A percentile compares a stretch with the other conserved stretches of the same genome.
Conservation (phyloP, 2,113 vertebrate species). For the Pseudopipra pipra region DNA sequence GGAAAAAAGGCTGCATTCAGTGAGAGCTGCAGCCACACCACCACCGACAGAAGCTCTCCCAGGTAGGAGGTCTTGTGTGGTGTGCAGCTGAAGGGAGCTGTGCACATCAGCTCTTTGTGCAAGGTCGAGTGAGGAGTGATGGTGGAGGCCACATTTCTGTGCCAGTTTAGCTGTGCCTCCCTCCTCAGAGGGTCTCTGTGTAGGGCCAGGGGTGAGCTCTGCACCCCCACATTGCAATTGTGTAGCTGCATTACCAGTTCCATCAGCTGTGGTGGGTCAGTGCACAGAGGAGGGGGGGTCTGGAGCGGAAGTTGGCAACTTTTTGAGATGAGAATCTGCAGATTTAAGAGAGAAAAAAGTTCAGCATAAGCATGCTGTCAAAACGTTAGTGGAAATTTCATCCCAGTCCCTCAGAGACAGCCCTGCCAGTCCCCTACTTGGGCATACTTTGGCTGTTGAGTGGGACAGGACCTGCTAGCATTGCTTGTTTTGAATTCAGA, state of each 20-base stretch:
- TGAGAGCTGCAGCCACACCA: background rate
- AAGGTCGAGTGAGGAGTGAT: background rate
- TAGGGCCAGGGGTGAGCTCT: background rate
- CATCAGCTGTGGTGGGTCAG: background rate
- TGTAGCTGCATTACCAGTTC: background rate
- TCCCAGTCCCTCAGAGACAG: background rate
- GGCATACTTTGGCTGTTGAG: background rate
- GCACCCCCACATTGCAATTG: background rate
- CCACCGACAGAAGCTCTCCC: background rate
- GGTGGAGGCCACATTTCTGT: background rate
- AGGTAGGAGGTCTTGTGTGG: background rate
- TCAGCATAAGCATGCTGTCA: background rate
- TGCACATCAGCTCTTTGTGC: background rate
- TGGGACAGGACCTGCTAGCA: background rate
- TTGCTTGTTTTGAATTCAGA: constrained; percentile 51
- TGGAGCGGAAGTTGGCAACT: background rate
- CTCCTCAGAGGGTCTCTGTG: background rate
- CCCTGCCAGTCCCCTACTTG: background rate
- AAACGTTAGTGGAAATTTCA: background rate
- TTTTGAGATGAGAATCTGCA: background rate
- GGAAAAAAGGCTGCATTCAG: constrained; percentile 33
- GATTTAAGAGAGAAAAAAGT: background rate
- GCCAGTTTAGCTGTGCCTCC: background rate
- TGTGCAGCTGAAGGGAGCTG: background rate
- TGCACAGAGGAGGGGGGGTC: background rate